Evolutionary conservation across 2,113 vertebrate genomes (phyloP).

Genomic region (Condylura cristata): DNA sequence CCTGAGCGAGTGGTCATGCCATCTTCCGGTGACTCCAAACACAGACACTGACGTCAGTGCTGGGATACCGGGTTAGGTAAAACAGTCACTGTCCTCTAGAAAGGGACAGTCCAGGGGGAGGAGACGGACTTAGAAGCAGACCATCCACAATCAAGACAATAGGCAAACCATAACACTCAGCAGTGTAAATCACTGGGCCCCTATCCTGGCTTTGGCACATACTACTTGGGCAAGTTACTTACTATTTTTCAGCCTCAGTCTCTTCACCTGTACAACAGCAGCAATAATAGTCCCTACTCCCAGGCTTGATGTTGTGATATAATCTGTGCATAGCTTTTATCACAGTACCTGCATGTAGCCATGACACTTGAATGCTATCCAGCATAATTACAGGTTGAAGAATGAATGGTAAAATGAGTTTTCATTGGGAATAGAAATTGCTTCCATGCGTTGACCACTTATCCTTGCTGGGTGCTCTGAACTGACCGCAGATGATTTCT

Average conservation of each 20-base stretch:
- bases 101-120: neutral
- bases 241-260: neutral
- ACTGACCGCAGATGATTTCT: neutral
- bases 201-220: too few species aligned
- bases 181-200: neutral
- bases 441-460: neutral
- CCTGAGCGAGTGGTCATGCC: neutral
- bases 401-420: neutral
- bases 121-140: neutral
- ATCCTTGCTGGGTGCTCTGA: too few species aligned
- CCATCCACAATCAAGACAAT: neutral
- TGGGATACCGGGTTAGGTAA: fast-evolving
- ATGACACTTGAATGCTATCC: neutral
- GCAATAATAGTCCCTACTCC: neutral
- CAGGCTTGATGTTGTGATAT: neutral
- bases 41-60: neutral
- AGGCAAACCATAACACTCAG: neutral
- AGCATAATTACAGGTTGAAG: neutral
- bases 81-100: neutral
- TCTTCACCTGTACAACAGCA: neutral
- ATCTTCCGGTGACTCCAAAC: neutral
- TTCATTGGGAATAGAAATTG: neutral
- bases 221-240: neutral
- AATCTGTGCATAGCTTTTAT: neutral
- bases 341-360: fast-evolving